Evolutionary conservation across 2,113 vertebrate species (phyloP), one percentile per base, ranked within the genome.

Genomic region (Morone chrysops): DNA sequence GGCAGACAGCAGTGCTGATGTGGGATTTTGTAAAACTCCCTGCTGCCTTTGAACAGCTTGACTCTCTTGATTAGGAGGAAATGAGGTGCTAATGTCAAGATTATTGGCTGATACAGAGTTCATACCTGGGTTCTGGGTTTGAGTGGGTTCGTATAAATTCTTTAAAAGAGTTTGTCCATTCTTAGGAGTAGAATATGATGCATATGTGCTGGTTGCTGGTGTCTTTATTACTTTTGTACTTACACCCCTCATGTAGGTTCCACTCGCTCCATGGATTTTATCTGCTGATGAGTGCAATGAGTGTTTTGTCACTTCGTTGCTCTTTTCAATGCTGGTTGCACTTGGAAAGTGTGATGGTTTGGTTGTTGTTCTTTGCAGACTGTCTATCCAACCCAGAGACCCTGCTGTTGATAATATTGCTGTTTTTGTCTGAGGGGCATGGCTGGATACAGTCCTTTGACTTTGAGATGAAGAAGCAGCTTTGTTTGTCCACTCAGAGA

Each of bases 21-120:
- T 68, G 41, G 57, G 80, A 81, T 76, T 86, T 82, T 79, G 81
- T 60, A 69, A 82, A 63, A 18, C 54, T 83, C 61, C 67, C 62
- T 51, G 70, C 54, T 86, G 84, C 38, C 50, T 91, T 78, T 83
- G 71, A 92, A 90, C 86, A 89, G 82, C 75, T 73, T 81, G 83
- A 61, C 31, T 84, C 40, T 76, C 69, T 73, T 82, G 78, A 79
- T 71, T 87, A 45, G 67, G 82, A n/a, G 45, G 70, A 84, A 85
- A 76, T 67, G 50, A 78, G 45, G 76, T 54, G 12, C 81, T 88
- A 70, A 75, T 82, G 83, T 86, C 73, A 31, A 47, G 53, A 85
- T 86, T 67, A 82, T 47, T 79, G 18, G 65, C 0, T 0, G 36
- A 66, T 45, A 50, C 54, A 63, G 50, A 78, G 51, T 81, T 88